Evolutionary conservation across 2,113 vertebrate species (phyloP), one percentile per base, ranked within the genome.

Genomic region (Typhlomys cinereus): DNA sequence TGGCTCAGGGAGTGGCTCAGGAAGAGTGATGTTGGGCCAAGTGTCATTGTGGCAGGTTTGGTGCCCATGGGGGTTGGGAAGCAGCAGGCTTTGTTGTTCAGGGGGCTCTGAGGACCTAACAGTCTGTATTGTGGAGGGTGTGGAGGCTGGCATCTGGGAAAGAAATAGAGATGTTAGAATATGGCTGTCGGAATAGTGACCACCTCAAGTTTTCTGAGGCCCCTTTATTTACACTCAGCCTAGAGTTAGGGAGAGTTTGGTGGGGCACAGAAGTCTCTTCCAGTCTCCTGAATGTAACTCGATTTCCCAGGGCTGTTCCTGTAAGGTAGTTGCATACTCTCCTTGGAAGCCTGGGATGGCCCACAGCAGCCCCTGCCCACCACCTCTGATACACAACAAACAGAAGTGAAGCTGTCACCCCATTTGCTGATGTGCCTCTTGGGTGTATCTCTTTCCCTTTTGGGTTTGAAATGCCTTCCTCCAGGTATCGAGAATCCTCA

Each of bases 1-100:
- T 99, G 99, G 98, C 79, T 98, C 98, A 0, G 97, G 97, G 62
- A 95, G 96, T 0, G 94, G 95, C 48, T 98, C 97, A 0, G 96
- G 93, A 61, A 86, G 78, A 7, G 96, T 96, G 17, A 78, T 57
- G 39, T 97, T 97, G 88, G 94, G 67, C 13, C 29, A 59, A n/a
- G 93, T 82, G 73, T 84, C 61, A 4, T 93, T 96, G 81, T 96
- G 95, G 92, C 91, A 90, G 93, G 74, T 84, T n/a, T 54, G 31
- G 93, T 46, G 29, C 75, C 75, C 6, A 61, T 0, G 0, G 4
- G 66, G 74, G 80, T 61, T 78, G 92, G 94, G 66, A 90, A 90
- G 25, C 39, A 41, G 25, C 20, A 18, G 13, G 7, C 48, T n/a
- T 18, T 34, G 52, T 34, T 70, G 25, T 79, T 14, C n/a, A 1